These are phyloP conservation scores for Endomychus coccineus DNA, from an alignment of 2,888 invertebrate genomes.

Conservation along the genomic window DNA sequence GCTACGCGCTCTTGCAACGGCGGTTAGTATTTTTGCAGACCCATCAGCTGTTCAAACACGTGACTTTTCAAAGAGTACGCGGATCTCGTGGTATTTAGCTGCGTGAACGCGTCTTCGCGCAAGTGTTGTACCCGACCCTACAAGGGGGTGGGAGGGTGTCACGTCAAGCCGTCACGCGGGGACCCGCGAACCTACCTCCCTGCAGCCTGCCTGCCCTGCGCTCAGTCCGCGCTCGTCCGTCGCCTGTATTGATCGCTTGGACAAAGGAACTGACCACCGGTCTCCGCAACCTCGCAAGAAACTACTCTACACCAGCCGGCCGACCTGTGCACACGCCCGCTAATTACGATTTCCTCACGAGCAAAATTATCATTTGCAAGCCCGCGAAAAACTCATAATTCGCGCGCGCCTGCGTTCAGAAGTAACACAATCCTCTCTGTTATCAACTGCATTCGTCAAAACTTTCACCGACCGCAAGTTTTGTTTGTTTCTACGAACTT, in stretches of 20 bases:
- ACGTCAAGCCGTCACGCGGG: conserved; percentile 51
- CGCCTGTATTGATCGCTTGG: conserved; percentile 43
- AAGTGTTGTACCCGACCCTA: conserved; percentile 33
- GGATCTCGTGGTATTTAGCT: too few relatives aligned
- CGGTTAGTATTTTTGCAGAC: too few relatives aligned
- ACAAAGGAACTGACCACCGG: conserved; percentile 50
- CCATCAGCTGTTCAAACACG: conserved; percentile 31
- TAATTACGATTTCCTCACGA: conserved; percentile 34
- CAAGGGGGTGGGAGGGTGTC: conserved; percentile 53
- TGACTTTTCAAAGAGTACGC: conserved; percentile 22
- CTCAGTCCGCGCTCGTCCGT: conserved; percentile 39
- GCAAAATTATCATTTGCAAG: conserved; percentile 4
- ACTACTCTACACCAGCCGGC: conserved; percentile 28
- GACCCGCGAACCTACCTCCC: conserved; percentile 36
- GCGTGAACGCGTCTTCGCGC: conserved; percentile 42
- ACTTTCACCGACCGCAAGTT: conserved; percentile 33
- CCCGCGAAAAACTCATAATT: conserved; percentile 32
- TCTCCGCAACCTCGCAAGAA: conserved; percentile 33
- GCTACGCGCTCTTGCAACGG: too few relatives aligned
- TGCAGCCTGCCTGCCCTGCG: conserved; percentile 29
- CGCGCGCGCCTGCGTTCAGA: conserved; percentile 25
- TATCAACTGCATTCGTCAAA: conserved; percentile 34
- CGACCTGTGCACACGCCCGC: conserved; percentile 31
- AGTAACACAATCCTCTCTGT: conserved; percentile 13
- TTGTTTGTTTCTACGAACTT: conserved; percentile 32